A percentile compares a stretch with the other conserved stretches of the same genome.
Conservation (phyloP, 2,113 vertebrate genomes). For the Ctenomys sociabilis region DNA sequence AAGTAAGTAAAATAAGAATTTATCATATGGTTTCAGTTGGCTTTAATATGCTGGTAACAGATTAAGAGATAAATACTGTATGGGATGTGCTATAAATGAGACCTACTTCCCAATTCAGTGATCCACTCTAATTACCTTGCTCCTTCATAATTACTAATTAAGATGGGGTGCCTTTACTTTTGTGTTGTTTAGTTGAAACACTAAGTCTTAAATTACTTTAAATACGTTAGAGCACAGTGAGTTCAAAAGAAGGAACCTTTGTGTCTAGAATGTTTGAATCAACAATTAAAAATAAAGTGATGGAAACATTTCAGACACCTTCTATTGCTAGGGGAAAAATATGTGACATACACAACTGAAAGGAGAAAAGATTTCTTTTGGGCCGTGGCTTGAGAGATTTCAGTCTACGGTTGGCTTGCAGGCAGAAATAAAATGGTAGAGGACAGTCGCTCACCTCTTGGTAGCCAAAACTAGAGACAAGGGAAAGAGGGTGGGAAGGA, state of each 20-base stretch:
- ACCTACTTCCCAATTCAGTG: background rate
- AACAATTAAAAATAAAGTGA: slow-evolving; percentile 32
- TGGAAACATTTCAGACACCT: background rate
- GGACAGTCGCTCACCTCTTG: background rate
- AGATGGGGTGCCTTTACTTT: slow-evolving; percentile 6
- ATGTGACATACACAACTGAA: background rate
- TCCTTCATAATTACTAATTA: slow-evolving; percentile 24
- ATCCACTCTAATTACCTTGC: background rate
- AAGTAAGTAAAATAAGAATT: slow-evolving; percentile 93
- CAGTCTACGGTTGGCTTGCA: background rate
- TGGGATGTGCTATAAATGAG: background rate
- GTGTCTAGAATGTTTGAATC: slow-evolving; percentile 14
- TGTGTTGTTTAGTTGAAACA: slow-evolving; percentile 27
- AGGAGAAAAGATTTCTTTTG: background rate
- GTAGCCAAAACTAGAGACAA: background rate
- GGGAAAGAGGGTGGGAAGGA: too few species aligned
- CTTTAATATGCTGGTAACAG: background rate
- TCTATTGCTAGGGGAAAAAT: background rate
- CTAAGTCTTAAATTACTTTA: background rate
- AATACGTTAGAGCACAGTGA: background rate
- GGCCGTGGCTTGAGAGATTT: background rate
- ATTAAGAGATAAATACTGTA: background rate
- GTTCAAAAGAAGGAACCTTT: slow-evolving; percentile 26
- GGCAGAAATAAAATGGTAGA: background rate
- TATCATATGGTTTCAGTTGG: background rate